Evolutionary conservation across 53 echinoderm and acorn worm species (phyloP), one percentile per base, ranked within the genome.

Genomic region (Patiria pectinifera): DNA sequence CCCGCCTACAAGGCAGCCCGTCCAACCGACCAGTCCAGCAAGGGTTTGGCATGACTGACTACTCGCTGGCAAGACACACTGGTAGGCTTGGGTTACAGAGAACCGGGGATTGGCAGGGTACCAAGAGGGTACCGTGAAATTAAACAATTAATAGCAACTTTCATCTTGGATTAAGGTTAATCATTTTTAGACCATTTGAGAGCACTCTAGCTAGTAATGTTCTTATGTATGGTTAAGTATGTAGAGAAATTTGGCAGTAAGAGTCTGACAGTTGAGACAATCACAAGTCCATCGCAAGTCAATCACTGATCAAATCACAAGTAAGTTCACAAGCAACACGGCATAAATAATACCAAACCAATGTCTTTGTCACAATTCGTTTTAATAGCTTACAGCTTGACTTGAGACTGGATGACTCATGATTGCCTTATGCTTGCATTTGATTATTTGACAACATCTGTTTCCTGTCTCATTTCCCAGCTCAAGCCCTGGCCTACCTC

Each of bases 11-110:
- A 89, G 92, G 92, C 83, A 94, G 93, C 7, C 94, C 94, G 48
- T 93, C 95, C 62, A 83, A 92, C 21, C 92, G 97, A 23, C 96
- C 92, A 18, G 95, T 97, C 45, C 97, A 97, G 83, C 96, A 99
- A 78, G 99, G 97, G 63, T 99, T 99, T 70, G 96, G 97, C 15
- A 89, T 99, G 63, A 96, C 78, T 80, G 99, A 99, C 86, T 97
- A 99, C 86, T 99, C 99, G 18, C 94, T 99, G 47, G 99, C 99
- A 35, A 97, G 99, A 87, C 99, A 99, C 81, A 98, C 99, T 93
- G 99, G 99, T 99, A 76, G 47, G 89, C 45, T 10, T 22, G 66
- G 66, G 66, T 18, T 79, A 48, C 4, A 11, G 48, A 3, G 7
- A 79, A 79, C 80, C 19, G 45, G 74, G 74, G 74, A 74, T n/a